Base-by-base conservation (phyloP, 2,888 invertebrate species). In the Dendrolimus houi region DNA sequence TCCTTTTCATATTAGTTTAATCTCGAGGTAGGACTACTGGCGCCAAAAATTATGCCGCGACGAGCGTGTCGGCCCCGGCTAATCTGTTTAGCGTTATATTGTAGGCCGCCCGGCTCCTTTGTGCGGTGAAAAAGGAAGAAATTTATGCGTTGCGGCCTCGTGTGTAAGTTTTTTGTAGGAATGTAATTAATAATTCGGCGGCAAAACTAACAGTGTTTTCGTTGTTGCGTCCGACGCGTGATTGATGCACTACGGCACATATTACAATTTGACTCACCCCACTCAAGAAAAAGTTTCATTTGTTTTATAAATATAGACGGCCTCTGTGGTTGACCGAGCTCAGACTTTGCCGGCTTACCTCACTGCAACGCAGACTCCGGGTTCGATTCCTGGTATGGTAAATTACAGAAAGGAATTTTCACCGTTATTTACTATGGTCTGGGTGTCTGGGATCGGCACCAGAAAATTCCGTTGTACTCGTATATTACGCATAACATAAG, bases 121-220 rank as follows among this genome's bases (percentile, higher is more conserved):
- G 90, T 88, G 87, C 81, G 83, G 80, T 85, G 84, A 87, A 89
- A 90, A 90, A 89, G 86, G 87, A 88, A 88, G 85, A 90, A 89
- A 90, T 89, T 90, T 90, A 89, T 90, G 86, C 84, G 85, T 86
- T 87, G 87, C 90, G 90, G 89, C 85, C 74, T 79, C 84, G 85
- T 87, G 88, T 88, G 86, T 83, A 76, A 79, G 86, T 89, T 90
- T 90, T 89, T 90, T 90, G 86, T 88, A 72, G 67, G 86, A 87
- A 88, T 87, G 90, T 91, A 90, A 91, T 91, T 91, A 91, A 91
- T 91, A 91, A 90, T 90, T 90, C 88, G 87, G 91, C 91, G 91
- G 91, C 89, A 91, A 91, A 91, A 91, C 91, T 91, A 91, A 91
- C 91, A 91, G 90, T 91, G 91, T 90, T 90, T 88, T 89, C 81